These are phyloP conservation scores for Agrypnia vestita DNA, from an alignment of 1,140 invertebrate genomes.

Conservation along the genomic window DNA sequence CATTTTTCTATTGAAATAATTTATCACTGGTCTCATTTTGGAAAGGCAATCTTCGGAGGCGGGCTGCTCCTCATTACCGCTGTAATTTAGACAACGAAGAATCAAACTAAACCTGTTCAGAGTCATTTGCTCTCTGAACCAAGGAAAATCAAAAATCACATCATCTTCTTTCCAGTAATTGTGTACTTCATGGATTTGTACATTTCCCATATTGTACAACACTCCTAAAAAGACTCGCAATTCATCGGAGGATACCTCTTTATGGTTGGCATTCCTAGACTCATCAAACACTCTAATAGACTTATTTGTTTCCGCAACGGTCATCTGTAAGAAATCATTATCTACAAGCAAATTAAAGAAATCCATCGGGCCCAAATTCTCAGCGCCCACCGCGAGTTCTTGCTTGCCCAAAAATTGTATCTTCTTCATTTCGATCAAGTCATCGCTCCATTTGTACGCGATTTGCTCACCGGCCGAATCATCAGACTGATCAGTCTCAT, in stretches of 20 bases:
- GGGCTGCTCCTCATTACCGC: background rate
- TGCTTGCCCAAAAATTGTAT: background rate
- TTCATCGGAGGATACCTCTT: background rate
- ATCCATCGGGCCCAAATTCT: background rate
- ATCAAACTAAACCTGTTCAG: constrained; percentile 2
- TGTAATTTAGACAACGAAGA: constrained; percentile 1
- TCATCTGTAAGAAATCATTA: background rate
- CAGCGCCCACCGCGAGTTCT: background rate
- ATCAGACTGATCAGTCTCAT: background rate
- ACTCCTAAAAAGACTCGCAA: background rate
- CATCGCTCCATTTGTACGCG: background rate
- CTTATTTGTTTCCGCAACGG: background rate
- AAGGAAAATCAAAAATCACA: background rate
- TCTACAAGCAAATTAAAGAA: constrained; percentile 1
- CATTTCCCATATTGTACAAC: background rate
- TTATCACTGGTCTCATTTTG: constrained; percentile 3
- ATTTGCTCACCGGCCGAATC: background rate
- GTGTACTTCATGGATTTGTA: background rate
- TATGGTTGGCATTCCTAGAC: background rate
- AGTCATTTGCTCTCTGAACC: constrained; percentile 12
- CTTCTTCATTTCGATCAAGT: background rate
- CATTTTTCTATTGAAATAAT: constrained; percentile 28
- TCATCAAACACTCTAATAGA: background rate
- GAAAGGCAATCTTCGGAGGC: background rate
- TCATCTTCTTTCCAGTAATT: background rate